A percentile compares a stretch with the other conserved stretches of the same genome.
These are phyloP conservation scores for Sepioteuthis lessoniana DNA, from an alignment of 2,888 invertebrate genomes.

Conservation along the genomic window DNA sequence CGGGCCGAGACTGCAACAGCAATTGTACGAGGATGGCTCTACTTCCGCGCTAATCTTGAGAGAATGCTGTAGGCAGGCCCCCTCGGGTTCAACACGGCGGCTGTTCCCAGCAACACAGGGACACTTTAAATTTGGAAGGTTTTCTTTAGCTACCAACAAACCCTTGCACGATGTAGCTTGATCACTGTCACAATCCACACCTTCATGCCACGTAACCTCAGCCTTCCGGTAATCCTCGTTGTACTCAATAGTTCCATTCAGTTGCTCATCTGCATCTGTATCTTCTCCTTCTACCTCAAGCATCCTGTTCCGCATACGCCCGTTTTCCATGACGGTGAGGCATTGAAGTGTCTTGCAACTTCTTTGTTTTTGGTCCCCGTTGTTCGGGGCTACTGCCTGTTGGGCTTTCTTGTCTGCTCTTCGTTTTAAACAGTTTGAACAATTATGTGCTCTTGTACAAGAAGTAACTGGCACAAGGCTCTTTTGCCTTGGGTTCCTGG, in stretches of 20 bases:
- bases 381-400: background rate
- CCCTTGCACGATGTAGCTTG: background rate
- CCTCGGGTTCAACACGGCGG: background rate
- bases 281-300: slow-evolving; percentile 57
- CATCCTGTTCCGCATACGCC: slow-evolving; percentile 56
- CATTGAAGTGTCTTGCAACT: slow-evolving; percentile 52
- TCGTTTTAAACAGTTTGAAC: slow-evolving; percentile 25
- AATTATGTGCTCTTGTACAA: slow-evolving; percentile 5
- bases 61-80: background rate
- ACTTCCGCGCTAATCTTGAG: background rate
- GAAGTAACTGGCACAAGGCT: background rate
- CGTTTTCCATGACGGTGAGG: slow-evolving; percentile 60
- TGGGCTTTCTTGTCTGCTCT: slow-evolving; percentile 48
- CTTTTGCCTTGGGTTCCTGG: background rate
- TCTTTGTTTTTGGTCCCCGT: background rate
- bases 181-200: background rate
- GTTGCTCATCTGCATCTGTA: slow-evolving; percentile 36
- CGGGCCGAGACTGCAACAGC: slow-evolving; percentile 6
- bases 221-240: slow-evolving; percentile 61
- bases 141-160: background rate
- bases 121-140: background rate
- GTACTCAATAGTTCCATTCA: slow-evolving; percentile 63
- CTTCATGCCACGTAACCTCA: slow-evolving; percentile 50
- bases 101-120: background rate
- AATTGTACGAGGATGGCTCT: background rate